These are phyloP conservation scores for Podabrus alpinus DNA, from an alignment of 2,888 invertebrate genomes.

Conservation along the genomic window DNA sequence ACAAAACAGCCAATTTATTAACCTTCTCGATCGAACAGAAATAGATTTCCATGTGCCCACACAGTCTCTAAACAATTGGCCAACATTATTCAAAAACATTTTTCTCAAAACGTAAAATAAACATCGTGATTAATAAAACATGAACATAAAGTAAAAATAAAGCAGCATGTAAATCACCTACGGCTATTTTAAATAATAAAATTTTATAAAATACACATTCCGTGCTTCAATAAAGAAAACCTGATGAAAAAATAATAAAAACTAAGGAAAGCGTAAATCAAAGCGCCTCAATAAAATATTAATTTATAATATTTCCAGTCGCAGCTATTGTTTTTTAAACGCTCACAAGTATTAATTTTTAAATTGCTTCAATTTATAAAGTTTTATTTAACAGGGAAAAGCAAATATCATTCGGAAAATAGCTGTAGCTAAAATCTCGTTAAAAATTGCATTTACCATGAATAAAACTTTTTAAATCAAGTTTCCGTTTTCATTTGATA, in stretches of 20 bases:
- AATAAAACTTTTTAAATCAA: conserved; percentile 35
- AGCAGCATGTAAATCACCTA: neutral
- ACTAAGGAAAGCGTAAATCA: neutral
- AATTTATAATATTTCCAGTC: neutral
- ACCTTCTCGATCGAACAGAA: neutral
- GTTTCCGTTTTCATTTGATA: conserved; percentile 42
- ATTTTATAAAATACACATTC: neutral
- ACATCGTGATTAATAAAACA: conserved; percentile 37
- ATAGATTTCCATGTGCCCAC: neutral
- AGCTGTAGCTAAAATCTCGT: conserved; percentile 12
- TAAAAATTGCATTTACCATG: conserved; percentile 20
- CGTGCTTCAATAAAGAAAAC: neutral
- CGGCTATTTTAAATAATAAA: neutral
- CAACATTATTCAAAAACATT: conserved; percentile 34
- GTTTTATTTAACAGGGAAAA: neutral
- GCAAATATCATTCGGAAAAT: conserved; percentile 10
- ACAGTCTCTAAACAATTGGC: conserved; percentile 15
- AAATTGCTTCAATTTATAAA: neutral
- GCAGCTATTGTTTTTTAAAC: neutral
- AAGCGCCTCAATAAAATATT: neutral
- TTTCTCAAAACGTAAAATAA: conserved; percentile 32
- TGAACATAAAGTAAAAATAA: conserved; percentile 24
- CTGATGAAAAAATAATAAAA: neutral
- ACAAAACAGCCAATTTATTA: neutral
- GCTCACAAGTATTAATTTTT: neutral